These are phyloP conservation scores for Caenorhabditis parvicauda DNA, from an alignment of 2,888 invertebrate genomes.

Conservation along the genomic window DNA sequence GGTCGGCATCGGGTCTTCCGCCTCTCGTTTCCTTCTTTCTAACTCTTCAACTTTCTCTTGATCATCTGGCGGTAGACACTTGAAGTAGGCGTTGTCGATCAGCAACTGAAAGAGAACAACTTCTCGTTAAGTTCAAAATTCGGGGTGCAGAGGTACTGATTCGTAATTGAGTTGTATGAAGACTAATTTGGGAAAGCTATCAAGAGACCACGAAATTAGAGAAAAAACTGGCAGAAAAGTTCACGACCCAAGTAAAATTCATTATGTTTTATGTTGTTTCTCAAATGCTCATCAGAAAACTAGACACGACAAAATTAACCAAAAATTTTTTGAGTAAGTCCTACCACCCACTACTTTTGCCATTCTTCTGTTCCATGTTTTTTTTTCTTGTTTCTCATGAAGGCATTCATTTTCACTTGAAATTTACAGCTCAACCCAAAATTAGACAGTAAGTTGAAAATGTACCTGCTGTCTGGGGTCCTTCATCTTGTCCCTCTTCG, in stretches of 20 bases:
- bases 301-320: no score
- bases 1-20: constrained; percentile 41
- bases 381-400: no score
- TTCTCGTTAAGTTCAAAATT: background rate
- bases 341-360: no score
- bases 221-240: no score
- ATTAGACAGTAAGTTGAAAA: background rate
- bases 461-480: constrained; percentile 51
- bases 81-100: constrained; percentile 58
- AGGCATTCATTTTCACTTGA: background rate
- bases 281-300: no score
- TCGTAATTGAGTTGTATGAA: no score
- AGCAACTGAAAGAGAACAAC: constrained; percentile 41
- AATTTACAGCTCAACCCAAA: background rate
- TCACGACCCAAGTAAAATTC: no score
- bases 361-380: no score
- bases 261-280: no score
- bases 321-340: no score
- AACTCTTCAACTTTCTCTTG: constrained; percentile 18
- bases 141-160: no score
- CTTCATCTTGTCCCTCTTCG: constrained; percentile 48
- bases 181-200: background rate
- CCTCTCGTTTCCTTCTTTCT: constrained; percentile 15
- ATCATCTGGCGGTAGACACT: constrained; percentile 55
- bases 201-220: no score